Conservation (phyloP, 2,113 vertebrate genomes). For the Sinosuthora webbiana region DNA sequence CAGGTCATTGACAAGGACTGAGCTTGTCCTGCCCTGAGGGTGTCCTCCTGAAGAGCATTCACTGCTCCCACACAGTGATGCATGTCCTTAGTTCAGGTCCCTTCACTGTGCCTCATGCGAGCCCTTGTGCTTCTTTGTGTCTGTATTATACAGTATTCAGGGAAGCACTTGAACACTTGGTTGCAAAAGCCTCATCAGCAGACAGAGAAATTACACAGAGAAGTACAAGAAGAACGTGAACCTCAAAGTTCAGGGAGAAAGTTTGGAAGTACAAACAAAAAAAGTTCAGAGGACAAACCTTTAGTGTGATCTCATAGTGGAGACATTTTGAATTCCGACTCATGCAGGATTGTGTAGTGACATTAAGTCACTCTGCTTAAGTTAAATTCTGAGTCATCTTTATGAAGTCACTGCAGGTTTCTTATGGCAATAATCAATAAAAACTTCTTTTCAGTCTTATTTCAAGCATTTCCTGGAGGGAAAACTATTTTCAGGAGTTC, state of each 20-base stretch:
- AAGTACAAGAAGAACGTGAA: neutral
- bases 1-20: neutral
- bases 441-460: neutral
- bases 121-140: neutral
- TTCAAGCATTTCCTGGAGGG: neutral
- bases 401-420: slow-evolving; percentile 36
- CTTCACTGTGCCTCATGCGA: neutral
- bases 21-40: neutral
- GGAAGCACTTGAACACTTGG: neutral
- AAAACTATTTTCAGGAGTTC: neutral
- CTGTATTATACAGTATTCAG: neutral
- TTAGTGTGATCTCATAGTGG: neutral
- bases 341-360: neutral
- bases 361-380: neutral
- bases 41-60: neutral
- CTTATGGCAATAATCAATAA: neutral
- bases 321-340: neutral
- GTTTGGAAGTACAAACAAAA: neutral
- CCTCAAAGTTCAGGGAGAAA: neutral
- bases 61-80: neutral
- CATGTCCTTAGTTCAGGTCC: neutral
- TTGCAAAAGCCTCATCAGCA: neutral
- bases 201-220: neutral
- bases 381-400: slow-evolving; percentile 21
- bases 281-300: neutral